These are phyloP conservation scores for Drymodes brunneopygia DNA, from an alignment of 2,113 vertebrate genomes.

Conservation along the genomic window DNA sequence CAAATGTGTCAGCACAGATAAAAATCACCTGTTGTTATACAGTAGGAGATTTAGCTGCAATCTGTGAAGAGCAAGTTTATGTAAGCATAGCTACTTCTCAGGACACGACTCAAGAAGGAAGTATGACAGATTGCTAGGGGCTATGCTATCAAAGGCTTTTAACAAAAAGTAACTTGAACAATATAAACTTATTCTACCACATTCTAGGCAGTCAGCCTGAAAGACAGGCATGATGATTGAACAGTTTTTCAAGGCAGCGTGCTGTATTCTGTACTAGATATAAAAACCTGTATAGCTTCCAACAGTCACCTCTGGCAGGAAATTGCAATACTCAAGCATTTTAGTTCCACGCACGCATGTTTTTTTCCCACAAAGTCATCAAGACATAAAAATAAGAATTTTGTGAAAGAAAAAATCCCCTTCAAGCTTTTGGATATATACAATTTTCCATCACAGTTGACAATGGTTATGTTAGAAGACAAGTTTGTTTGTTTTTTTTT, in stretches of 20 bases:
- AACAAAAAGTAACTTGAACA: slow-evolving; percentile 5
- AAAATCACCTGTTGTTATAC: neutral
- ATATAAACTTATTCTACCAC: slow-evolving; percentile 4
- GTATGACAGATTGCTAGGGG: slow-evolving; percentile 6
- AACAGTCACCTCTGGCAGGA: neutral
- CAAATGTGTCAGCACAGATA: neutral
- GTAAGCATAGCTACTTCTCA: neutral
- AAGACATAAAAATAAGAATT: neutral
- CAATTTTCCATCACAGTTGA: neutral
- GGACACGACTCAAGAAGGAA: neutral
- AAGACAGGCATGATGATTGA: neutral
- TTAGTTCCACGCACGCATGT: neutral
- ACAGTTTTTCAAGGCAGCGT: neutral
- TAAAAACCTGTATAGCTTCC: neutral
- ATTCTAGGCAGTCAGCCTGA: neutral
- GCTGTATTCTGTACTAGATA: neutral
- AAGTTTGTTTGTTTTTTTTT: neutral
- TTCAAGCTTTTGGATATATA: neutral
- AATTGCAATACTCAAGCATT: neutral
- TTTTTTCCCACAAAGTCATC: neutral
- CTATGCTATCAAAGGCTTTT: slow-evolving; percentile 21
- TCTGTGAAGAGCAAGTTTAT: neutral
- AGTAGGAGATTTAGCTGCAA: neutral
- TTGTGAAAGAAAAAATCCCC: neutral
- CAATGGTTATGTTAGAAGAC: neutral